A percentile compares a stretch with the other conserved stretches of the same genome.
These are phyloP conservation scores for Hippasteria phrygiana DNA, from an alignment of 53 echinoderm and acorn worm species.

Conservation along the genomic window DNA sequence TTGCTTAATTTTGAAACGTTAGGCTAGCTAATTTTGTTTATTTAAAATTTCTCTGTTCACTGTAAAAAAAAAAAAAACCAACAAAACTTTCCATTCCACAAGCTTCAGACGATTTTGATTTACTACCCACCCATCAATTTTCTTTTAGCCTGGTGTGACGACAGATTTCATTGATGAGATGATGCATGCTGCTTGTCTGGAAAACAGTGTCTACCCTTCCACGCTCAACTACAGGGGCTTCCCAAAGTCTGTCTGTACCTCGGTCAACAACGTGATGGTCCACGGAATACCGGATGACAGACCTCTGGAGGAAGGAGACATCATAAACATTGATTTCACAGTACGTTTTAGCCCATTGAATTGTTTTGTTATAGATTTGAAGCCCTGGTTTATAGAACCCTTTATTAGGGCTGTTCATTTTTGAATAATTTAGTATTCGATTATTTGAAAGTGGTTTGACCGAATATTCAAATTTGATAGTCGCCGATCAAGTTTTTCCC, in stretches of 20 bases:
- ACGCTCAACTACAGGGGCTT: constrained; percentile 91
- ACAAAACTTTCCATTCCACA: not conserved
- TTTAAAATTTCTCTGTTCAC: too few species aligned
- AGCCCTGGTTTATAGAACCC: not conserved
- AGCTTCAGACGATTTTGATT: not conserved
- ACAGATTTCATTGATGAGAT: constrained; percentile 92
- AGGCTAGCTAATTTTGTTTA: too few species aligned
- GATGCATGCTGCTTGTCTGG: constrained; percentile 86
- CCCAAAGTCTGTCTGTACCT: constrained; percentile 98
- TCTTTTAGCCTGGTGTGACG: constrained; percentile 87
- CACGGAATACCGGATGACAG: constrained; percentile 97
- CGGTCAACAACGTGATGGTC: constrained; percentile 93
- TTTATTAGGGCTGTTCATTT: too few species aligned
- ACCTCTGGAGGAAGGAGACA: constrained; percentile 90
- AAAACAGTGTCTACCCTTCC: constrained; percentile 88
- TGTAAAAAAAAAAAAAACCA: not conserved
- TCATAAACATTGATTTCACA: constrained; percentile 92
- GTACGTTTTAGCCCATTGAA: constrained; percentile 68
- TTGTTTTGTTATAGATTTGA: not conserved
- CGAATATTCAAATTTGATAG: too few species aligned
- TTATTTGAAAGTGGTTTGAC: too few species aligned
- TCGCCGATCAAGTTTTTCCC: too few species aligned
- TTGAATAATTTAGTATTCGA: too few species aligned
- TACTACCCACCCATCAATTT: not conserved
- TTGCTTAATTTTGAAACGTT: too few species aligned